Evolutionary conservation across 2,888 invertebrate species (phyloP), one percentile per base, ranked within the genome.

Genomic region (Tipula confusa): DNA sequence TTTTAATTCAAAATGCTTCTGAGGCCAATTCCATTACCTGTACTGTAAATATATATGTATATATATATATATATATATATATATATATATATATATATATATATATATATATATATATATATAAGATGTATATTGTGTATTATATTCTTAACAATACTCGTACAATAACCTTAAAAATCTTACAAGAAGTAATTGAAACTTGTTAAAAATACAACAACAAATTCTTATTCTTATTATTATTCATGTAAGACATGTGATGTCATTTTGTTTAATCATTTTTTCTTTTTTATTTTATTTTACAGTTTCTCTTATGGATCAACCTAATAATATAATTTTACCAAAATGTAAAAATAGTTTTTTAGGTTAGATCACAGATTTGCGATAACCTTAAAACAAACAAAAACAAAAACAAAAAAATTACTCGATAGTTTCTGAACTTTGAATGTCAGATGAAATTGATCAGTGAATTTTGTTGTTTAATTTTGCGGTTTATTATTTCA

Each of bases 351-450:
- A 64, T 64, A 64, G 64, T 64, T 64, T 64, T 64, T 64, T 64
- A 64, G 64, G 64, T 64, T 64, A 64, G 64, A 64, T 64, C 64
- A 24, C 18, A 64, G 64, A 64, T 64, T 64, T 64, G 64, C 64
- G 64, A 64, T 64, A 64, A 64, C 64, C 64, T 64, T 24, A 64
- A 64, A 15, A 43, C n/a, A n/a, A n/a, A n/a, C n/a, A n/a, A n/a
- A n/a, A n/a, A n/a, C n/a, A n/a, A n/a, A n/a, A n/a, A 43, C n/a
- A 64, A 38, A 38, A 38, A 64, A 64, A 64, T 6, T 24, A 64
- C 64, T 64, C 64, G 64, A 64, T 64, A 64, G 24, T 64, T 64
- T 64, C 64, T 64, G 64, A 64, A 64, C 64, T 64, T 64, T 64
- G 18, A 64, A 64, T 64, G 64, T 64, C 64, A 18, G 64, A 64